Percentiles rank a stretch among this genome's conserved stretches.
These are phyloP conservation scores for Diarsia rubi DNA, from an alignment of 2,888 invertebrate genomes.

Conservation along the genomic window DNA sequence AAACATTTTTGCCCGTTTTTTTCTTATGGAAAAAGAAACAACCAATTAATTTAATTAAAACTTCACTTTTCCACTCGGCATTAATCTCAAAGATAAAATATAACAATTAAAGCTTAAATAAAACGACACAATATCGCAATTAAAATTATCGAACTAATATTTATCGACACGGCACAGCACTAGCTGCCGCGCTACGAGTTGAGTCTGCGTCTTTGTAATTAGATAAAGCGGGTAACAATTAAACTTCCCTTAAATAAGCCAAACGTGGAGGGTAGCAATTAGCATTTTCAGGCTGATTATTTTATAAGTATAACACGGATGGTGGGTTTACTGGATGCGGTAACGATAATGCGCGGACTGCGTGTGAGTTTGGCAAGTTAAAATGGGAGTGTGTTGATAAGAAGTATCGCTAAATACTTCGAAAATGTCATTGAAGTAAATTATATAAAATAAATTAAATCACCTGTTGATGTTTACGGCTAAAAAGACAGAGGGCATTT, in stretches of 20 bases:
- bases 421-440: neutral
- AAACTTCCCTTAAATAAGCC: slow-evolving; percentile 90
- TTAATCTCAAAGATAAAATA: slow-evolving; percentile 35
- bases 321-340: slow-evolving; percentile 48
- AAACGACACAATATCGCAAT: slow-evolving; percentile 33
- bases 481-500: too few species aligned
- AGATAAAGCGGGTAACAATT: slow-evolving; percentile 89
- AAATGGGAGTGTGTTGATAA: neutral
- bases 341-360: neutral
- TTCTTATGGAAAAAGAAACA: slow-evolving; percentile 21
- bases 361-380: neutral
- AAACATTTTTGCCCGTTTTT: slow-evolving; percentile 1
- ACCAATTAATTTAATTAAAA: slow-evolving; percentile 33
- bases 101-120: slow-evolving; percentile 23
- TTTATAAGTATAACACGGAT: slow-evolving; percentile 77
- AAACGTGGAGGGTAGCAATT: slow-evolving; percentile 86
- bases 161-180: slow-evolving; percentile 60
- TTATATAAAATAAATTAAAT: neutral
- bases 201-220: slow-evolving; percentile 88
- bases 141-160: slow-evolving; percentile 69
- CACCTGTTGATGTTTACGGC: neutral
- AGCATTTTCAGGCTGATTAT: slow-evolving; percentile 87
- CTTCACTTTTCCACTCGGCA: slow-evolving; percentile 12
- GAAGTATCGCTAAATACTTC: neutral
- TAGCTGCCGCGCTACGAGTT: slow-evolving; percentile 73